Evolutionary conservation across 2,797 vertebrate species (phyloP).

Genomic region (Luscinia luscinia): DNA sequence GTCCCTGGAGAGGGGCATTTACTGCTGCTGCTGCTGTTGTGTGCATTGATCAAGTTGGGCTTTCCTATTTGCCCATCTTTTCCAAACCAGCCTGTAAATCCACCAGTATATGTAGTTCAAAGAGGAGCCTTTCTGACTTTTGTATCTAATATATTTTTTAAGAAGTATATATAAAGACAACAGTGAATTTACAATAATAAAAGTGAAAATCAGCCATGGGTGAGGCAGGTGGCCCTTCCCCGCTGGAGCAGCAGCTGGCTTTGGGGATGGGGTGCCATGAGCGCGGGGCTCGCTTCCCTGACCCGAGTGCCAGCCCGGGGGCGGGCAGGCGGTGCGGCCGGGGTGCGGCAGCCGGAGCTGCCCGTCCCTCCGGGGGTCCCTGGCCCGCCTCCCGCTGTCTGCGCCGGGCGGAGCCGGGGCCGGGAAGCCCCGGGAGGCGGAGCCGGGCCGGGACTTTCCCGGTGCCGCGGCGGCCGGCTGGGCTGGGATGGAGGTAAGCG

Average conservation of each 20-base stretch:
- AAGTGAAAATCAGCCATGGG: not conserved
- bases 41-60: not conserved
- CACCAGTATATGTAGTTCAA: slow-evolving; percentile 2
- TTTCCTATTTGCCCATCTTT: not conserved
- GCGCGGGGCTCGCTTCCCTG: not conserved
- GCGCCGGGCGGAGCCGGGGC: not conserved
- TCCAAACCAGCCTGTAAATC: not conserved
- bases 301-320: not conserved
- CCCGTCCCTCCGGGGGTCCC: not conserved
- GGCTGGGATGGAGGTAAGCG: not conserved
- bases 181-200: slow-evolving; percentile 53
- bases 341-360: not conserved
- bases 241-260: fast-evolving
- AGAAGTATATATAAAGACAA: not conserved
- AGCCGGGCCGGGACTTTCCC: slow-evolving; percentile 44
- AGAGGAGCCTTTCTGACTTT: slow-evolving; percentile 52
- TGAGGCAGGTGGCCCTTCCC: not conserved
- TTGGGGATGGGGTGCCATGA: not conserved
- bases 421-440: slow-evolving; percentile 58
- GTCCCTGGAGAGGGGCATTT: not conserved
- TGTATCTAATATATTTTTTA: slow-evolving; percentile 60
- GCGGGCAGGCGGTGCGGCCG: not conserved
- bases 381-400: not conserved
- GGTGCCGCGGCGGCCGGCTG: not conserved
- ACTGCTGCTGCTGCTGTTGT: slow-evolving; percentile 35